Evolutionary conservation across 1,140 invertebrate species (phyloP).

Genomic region (Leptinotarsa lineolata): DNA sequence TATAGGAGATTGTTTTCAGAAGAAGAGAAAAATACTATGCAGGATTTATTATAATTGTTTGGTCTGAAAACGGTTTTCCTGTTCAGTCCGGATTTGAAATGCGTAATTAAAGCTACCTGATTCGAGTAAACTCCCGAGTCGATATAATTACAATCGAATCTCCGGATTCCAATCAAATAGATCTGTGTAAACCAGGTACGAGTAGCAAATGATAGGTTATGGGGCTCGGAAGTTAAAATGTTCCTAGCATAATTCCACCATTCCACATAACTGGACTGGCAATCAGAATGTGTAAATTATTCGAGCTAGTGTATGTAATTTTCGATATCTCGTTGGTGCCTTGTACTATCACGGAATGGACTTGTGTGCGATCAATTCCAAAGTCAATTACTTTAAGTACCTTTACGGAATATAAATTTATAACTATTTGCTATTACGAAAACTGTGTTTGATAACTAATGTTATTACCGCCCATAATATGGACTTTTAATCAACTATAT

Average conservation of each 20-base stretch:
- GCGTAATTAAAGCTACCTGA: constrained; percentile 46
- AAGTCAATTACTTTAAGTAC: constrained; percentile 39
- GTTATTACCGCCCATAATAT: constrained; percentile 17
- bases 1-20: not conserved
- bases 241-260: constrained; percentile 48
- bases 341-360: constrained; percentile 47
- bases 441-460: constrained; percentile 17
- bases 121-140: constrained; percentile 32
- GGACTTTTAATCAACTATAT: constrained; percentile 16
- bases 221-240: constrained; percentile 52
- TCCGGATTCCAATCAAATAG: constrained; percentile 49
- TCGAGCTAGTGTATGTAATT: constrained; percentile 46
- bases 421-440: constrained; percentile 13
- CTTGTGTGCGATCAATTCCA: constrained; percentile 48
- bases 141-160: constrained; percentile 46
- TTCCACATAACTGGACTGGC: constrained; percentile 48
- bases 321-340: constrained; percentile 47
- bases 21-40: not conserved
- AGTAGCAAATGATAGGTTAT: constrained; percentile 50
- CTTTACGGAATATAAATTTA: constrained; percentile 20
- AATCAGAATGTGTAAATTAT: constrained; percentile 52
- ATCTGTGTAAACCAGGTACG: constrained; percentile 46
- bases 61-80: not conserved
- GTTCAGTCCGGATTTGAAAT: constrained; percentile 16
- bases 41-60: no score